Evolutionary conservation across 2,113 vertebrate species (phyloP).

Genomic region (Tyto alba): DNA sequence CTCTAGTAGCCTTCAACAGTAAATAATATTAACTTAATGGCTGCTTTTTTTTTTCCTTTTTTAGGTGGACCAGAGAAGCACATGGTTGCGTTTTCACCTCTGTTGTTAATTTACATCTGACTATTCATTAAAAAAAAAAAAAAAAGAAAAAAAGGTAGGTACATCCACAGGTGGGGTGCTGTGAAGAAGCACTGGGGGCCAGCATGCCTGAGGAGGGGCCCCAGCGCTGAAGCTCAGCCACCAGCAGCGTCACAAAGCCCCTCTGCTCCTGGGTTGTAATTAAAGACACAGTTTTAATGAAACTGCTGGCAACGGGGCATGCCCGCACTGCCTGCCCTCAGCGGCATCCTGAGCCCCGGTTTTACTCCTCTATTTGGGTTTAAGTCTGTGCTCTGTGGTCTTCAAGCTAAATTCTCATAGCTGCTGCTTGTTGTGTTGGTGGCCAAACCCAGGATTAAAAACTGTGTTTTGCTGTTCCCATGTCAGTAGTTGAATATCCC

Average conservation of each 20-base stretch:
- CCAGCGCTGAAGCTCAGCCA: too few species aligned
- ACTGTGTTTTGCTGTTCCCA: background rate
- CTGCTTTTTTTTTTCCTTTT: constrained; percentile 20
- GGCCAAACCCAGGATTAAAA: background rate
- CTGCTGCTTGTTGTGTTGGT: background rate
- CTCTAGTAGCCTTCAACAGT: background rate
- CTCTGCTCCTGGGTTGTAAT: background rate
- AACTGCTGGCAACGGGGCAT: background rate
- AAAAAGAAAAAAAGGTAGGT: too few species aligned
- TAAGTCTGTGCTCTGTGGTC: background rate
- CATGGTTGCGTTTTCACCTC: background rate
- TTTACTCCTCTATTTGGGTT: background rate
- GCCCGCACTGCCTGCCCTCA: background rate
- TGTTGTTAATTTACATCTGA: background rate
- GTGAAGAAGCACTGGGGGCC: background rate
- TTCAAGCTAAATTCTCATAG: background rate
- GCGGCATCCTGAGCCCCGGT: background rate
- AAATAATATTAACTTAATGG: constrained; percentile 29
- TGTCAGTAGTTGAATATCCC: background rate
- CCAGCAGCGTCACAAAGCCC: background rate
- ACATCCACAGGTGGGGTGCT: background rate
- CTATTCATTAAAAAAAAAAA: background rate
- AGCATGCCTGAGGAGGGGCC: background rate
- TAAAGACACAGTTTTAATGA: background rate
- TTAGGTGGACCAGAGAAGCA: background rate